These are phyloP conservation scores for Nibea coibor DNA, from an alignment of 2,113 vertebrate species.

Conservation along the genomic window DNA sequence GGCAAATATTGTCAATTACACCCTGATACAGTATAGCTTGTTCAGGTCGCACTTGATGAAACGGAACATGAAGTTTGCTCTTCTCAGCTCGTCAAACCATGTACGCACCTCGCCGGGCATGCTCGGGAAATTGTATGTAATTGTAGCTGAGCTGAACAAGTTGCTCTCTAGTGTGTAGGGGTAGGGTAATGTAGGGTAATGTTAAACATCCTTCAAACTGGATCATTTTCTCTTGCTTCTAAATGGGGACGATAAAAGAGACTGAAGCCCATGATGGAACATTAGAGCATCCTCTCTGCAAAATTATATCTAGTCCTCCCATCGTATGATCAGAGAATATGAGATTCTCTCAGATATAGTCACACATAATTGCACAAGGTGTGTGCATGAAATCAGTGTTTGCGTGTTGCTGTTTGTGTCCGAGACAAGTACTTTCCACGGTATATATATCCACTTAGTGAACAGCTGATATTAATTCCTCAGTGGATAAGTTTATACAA, in stretches of 20 bases:
- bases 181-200: not conserved
- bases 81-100: not conserved
- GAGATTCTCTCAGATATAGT: conserved; percentile 6
- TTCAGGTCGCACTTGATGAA: not conserved
- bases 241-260: conserved; percentile 1
- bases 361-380: not conserved
- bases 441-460: not conserved
- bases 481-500: not conserved
- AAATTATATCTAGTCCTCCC: not conserved
- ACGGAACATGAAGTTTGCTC: not conserved
- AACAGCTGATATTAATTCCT: not conserved
- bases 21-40: not conserved
- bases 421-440: not conserved
- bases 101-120: not conserved
- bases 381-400: not conserved
- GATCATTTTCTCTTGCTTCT: conserved; percentile 15
- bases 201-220: not conserved
- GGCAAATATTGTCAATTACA: not conserved
- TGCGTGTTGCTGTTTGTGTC: not conserved
- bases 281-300: not conserved
- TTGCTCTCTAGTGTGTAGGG: conserved; percentile 12
- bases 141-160: not conserved
- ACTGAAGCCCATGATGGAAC: conserved; percentile 13
- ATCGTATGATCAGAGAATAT: not conserved
- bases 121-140: not conserved